Conservation (phyloP, 23 tunicate genomes). For the Styela plicata region DNA sequence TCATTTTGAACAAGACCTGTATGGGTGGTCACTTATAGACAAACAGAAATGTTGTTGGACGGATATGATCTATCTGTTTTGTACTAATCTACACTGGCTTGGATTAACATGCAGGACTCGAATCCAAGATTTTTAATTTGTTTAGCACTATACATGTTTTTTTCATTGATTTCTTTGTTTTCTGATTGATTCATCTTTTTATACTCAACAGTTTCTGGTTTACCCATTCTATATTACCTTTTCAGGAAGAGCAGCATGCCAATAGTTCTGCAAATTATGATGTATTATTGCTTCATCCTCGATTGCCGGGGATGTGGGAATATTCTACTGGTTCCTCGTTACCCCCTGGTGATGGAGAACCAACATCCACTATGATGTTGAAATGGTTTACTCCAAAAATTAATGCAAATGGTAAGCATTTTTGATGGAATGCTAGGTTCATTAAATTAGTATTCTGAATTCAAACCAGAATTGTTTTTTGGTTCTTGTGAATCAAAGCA, state of each 20-base stretch:
- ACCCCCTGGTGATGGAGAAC: slow-evolving; percentile 53
- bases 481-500: no score
- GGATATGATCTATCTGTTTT: no score
- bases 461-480: no score
- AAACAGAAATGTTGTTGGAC: no score
- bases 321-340: slow-evolving; percentile 12
- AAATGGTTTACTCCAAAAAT: slow-evolving; percentile 96
- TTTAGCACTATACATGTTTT: no score
- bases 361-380: slow-evolving; percentile 66
- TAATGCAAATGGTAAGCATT: slow-evolving; percentile 68
- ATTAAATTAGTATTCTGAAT: no score
- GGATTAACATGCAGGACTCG: no score
- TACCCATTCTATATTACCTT: neutral
- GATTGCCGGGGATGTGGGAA: slow-evolving; percentile 60
- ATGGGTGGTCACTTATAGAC: no score
- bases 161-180: neutral
- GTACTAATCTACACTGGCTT: no score
- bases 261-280: slow-evolving; percentile 88
- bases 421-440: no score
- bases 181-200: neutral
- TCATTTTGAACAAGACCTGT: no score
- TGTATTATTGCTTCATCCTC: slow-evolving; percentile 70
- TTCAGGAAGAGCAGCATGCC: slow-evolving; percentile 91
- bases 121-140: no score
- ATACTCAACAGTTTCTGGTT: neutral